Base-by-base conservation (phyloP, 2,888 invertebrate genomes). In the Tillus elongatus region DNA sequence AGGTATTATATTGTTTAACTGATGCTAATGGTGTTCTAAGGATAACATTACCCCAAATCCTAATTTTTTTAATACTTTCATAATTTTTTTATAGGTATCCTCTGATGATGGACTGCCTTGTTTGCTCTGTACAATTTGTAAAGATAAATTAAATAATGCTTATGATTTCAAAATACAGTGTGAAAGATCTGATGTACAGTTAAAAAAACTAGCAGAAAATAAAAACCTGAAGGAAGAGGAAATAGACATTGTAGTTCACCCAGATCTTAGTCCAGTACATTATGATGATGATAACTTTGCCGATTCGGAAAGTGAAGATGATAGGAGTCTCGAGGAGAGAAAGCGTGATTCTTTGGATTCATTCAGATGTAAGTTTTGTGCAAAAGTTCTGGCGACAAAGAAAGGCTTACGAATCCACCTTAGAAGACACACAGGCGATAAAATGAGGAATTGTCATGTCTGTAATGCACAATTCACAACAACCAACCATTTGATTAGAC, bases 121-220 rank as follows among this genome's bases (percentile, higher is more conserved):
- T 34, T 51, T 53, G 27, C 49, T 67, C 28, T 67, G 67, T 41
- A 42, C 47, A 13, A 48, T 51, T 9, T 67, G 67, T 44, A 61
- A 63, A 49, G 52, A 50, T 31, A 64, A 65, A 47, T 50, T 67
- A 15, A 56, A 54, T 32, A 45, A 51, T 15, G 63, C 64, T 2
- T 66, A 60, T 44, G 57, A 62, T 40, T 67, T 67, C 43, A 63
- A 63, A 43, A 56, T 56, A 41, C 60, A 61, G 38, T 64, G 63
- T 47, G 63, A 66, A 47, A 63, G 61, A 45, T 57, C 63, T n/a
- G 64, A 67, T 45, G 44, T 44, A 19, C 50, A 58, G 11, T 51
- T 66, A 37, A 47, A 63, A 30, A 47, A 42, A 41, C 15, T 30
- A 13, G 15, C 39, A 8, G 29, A 51, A 11, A 43, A 49, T 35